Base-by-base conservation (phyloP, 2,888 invertebrate species). In the Lycophotia porphyrea region DNA sequence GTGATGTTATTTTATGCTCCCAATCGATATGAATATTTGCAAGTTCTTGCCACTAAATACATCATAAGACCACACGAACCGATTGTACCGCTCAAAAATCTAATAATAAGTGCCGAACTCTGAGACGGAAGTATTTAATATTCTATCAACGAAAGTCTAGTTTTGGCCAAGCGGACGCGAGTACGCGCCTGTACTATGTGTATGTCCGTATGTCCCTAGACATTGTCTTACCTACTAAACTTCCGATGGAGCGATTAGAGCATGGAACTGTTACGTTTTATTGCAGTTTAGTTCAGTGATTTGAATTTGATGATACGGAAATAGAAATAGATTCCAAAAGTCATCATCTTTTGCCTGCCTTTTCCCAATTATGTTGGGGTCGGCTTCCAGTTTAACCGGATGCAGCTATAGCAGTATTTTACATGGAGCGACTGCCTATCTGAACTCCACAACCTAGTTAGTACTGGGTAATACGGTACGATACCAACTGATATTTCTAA, bases 91-190 rank as follows among this genome's bases (percentile, higher is more conserved):
- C 52, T 52, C 42, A 58, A 73, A 70, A 69, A 74, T 44, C 72
- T 75, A 85, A 76, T 77, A 63, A 77, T 80, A 83, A 68, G 39
- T 61, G 36, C 84, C 87, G 68, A 82, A 88, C 76, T 84, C n/a
- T 68, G 61, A 87, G 84, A 68, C 87, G 87, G 90, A 90, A 90
- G 85, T 88, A 39, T 74, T 90, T 89, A 88, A 84, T 90, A 90
- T 90, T 90, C 90, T 71, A 76, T 68, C 76, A 80, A 79, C 88
- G 88, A 81, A 78, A 86, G 84, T 78, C 87, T 90, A 88, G 87
- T 91, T 91, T 91, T 89, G 91, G 92, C 77, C 80, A 81, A 86
- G 89, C 92, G 92, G 92, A 92, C 87, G 90, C 88, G 87, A 77
- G 78, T 76, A 92, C 86, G 90, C 88, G 86, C 77, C 81, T 79